Evolutionary conservation across 1,140 invertebrate genomes (phyloP), one percentile per base, ranked within the genome.

Genomic region (Neodiprion virginianus): DNA sequence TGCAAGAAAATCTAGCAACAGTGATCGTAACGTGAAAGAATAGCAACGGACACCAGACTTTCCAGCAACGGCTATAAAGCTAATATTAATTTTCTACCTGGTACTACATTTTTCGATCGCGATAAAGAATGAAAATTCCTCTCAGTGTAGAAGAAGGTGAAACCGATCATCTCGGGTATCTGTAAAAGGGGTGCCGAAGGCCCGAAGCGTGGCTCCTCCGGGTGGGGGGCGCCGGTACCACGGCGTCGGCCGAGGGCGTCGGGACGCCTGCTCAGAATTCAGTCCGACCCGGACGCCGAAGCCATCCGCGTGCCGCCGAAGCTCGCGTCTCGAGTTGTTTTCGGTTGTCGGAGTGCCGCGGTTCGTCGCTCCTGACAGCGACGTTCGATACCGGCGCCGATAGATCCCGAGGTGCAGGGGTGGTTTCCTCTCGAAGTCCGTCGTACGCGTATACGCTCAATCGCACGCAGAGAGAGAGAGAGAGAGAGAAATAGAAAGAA

Each of bases 241-340:
- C 79, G 73, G 76, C 75, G 76, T 73, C 72, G 73, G 76, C 75
- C 61, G 72, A 75, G 76, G 73, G 79, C 78, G 77, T 78, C 74
- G 70, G 75, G 70, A 71, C 75, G 77, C 75, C 78, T 78, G 74
- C 73, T 69, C 72, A 70, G 53, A 68, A 66, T 65, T 87, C 83
- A 86, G 86, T 86, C 83, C 84, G 80, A 84, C 82, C 86, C 85
- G 87, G 86, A 86, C 86, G 81, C 82, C 83, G 82, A 80, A 85
- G 80, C 80, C 83, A 85, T 82, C 82, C 84, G 83, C 79, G 80
- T 79, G 80, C 71, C 10, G 21, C 68, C 68, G 47, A 47, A 3
- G 11, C 14, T 47, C 68, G 23, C 28, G 68, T 69, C 21, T 12
- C 23, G 47, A 14, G 61, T 14, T 65, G 61, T 65, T 17, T 65